Evolutionary conservation across 2,888 invertebrate genomes (phyloP).

Genomic region (Dioctria rufipes): DNA sequence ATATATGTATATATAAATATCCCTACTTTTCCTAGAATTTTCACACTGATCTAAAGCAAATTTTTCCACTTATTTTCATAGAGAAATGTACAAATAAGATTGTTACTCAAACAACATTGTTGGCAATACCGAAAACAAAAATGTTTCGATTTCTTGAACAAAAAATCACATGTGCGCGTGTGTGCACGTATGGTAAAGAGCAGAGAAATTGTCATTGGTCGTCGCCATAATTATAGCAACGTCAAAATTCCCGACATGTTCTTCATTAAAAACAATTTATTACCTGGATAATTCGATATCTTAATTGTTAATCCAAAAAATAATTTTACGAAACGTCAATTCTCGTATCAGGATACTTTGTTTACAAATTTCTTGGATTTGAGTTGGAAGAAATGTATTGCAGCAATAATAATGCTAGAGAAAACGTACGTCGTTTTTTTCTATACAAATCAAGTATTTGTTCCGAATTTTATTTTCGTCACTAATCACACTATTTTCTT

Average conservation of each 20-base stretch:
- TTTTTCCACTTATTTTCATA: too few species aligned
- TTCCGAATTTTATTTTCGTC: constrained; percentile 23
- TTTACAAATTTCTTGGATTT: neutral
- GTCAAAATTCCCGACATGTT: constrained; percentile 38
- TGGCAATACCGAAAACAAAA: neutral
- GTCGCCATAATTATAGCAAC: constrained; percentile 47
- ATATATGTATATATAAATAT: too few species aligned
- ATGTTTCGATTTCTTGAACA: too few species aligned
- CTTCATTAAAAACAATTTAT: constrained; percentile 30
- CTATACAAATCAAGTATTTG: too few species aligned
- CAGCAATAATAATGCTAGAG: too few species aligned
- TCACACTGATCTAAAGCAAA: too few species aligned
- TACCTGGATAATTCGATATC: constrained; percentile 32
- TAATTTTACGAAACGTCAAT: neutral
- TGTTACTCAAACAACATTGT: neutral
- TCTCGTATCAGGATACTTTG: neutral
- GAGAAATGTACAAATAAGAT: too few species aligned
- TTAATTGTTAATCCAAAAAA: neutral
- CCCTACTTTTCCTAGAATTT: too few species aligned
- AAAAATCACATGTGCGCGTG: neutral
- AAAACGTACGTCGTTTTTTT: too few species aligned
- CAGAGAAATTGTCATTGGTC: constrained; percentile 20
- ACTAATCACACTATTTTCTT: constrained; percentile 6
- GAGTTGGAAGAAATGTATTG: too few species aligned
- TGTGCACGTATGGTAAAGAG: neutral